Evolutionary conservation across 2,888 invertebrate species (phyloP), one percentile per base, ranked within the genome.

Genomic region (Hoplodrina blanda): DNA sequence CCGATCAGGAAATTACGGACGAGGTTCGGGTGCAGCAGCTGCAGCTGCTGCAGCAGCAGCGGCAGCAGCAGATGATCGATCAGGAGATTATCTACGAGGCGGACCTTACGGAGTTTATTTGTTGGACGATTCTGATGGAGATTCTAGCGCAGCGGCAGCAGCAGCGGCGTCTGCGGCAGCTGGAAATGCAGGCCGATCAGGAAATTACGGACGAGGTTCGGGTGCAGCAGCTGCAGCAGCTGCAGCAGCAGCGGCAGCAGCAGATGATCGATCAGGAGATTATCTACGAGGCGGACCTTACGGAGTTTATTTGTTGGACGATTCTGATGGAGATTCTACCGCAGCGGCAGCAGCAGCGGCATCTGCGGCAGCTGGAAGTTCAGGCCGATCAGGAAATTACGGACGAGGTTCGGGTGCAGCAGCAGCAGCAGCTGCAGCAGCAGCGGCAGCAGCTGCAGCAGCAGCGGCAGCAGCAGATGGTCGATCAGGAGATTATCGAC

Each of bases 351-450:
- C 49, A 37, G 37, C 56, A 44, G 49, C 33, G 2, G 64, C 73
- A 25, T 75, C 76, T 25, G 52, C 74, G 17, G 73, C 67, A 25
- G 60, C 62, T 8, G n/a, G 30, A 17, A 8, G 4, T 15, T 30
- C 11, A 15, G 13, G 11, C 6, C 46, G 41, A 46, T 7, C 46
- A 46, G 8, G 41, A 41, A 2, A 11, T 41, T 11, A 41, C 41
- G 41, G 8, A 11, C 41, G 8, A 13, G 13, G 13, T 3, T 41
- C 41, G 13, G 41, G 41, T 41, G 41, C 49, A 49, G 49, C 49
- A 8, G 25, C 25, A 2, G 25, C 25, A 25, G 49, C 60, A 2
- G 30, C 49, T 11, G 60, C 60, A 33, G 17, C 65, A 25, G 55
- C 65, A 17, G 68, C 73, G 41, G 33, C 61, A 46, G 44, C 13